Evolutionary conservation across 2,888 invertebrate genomes (phyloP).

Genomic region (Biston stratarius): DNA sequence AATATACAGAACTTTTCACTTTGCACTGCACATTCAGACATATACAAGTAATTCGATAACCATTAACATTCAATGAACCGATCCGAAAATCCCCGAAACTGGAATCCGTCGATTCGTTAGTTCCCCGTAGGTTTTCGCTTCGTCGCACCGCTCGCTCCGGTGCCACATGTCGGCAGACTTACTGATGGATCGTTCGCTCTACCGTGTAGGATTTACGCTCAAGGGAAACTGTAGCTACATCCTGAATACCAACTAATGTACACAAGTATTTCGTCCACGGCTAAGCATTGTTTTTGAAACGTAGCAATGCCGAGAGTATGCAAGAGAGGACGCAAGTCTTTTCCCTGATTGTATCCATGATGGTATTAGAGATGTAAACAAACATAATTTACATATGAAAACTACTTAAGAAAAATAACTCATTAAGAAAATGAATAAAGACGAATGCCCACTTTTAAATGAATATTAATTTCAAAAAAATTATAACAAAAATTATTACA

Average conservation of each 20-base stretch:
- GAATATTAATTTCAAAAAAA: too few relatives aligned
- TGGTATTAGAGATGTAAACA: too few relatives aligned
- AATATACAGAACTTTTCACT: not conserved
- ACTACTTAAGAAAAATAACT: too few relatives aligned
- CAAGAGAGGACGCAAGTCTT: not conserved
- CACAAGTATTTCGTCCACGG: not conserved
- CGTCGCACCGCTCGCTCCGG: slow-evolving; percentile 22
- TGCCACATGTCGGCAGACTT: slow-evolving; percentile 28
- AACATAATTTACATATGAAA: too few relatives aligned
- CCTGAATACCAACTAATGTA: slow-evolving; percentile 15
- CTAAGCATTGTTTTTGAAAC: too few relatives aligned
- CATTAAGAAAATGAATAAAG: too few relatives aligned
- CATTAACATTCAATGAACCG: slow-evolving; percentile 9
- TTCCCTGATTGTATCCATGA: not conserved
- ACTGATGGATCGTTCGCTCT: slow-evolving; percentile 40
- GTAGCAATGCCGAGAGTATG: too few relatives aligned
- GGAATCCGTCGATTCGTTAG: slow-evolving; percentile 35
- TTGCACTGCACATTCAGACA: not conserved
- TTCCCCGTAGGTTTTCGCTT: slow-evolving; percentile 24
- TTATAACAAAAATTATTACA: too few relatives aligned
- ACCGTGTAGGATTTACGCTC: slow-evolving; percentile 11
- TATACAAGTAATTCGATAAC: slow-evolving; percentile 1
- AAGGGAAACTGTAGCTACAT: slow-evolving; percentile 8
- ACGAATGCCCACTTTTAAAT: too few relatives aligned
- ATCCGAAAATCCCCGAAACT: slow-evolving; percentile 20